These are phyloP conservation scores for Cariama cristata DNA, from an alignment of 2,113 vertebrate species.

Conservation along the genomic window DNA sequence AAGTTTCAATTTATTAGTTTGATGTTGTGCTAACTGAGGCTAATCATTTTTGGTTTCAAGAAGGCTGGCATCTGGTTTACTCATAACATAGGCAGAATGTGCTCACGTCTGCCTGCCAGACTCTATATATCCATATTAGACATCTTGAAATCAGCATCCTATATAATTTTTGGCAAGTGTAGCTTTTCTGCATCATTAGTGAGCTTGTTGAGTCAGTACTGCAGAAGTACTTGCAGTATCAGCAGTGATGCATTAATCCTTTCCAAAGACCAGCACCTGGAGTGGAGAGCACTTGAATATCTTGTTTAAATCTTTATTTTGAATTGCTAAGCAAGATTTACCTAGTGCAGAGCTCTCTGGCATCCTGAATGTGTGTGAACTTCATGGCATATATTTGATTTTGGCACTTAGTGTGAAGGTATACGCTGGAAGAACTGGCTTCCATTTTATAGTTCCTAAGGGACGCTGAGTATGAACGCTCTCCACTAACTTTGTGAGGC, in stretches of 20 bases:
- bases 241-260: neutral
- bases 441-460: neutral
- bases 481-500: neutral
- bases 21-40: fast-evolving
- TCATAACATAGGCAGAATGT: neutral
- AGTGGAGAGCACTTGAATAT: neutral
- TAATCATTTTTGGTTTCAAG: neutral
- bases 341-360: neutral
- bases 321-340: neutral
- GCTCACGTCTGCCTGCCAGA: neutral
- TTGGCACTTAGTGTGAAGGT: neutral
- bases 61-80: neutral
- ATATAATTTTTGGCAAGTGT: neutral
- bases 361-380: neutral
- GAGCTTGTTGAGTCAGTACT: neutral
- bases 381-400: neutral
- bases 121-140: neutral
- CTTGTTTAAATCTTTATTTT: neutral
- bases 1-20: neutral
- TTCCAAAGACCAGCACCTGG: neutral
- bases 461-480: neutral
- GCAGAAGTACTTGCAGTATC: neutral
- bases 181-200: neutral
- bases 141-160: neutral
- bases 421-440: neutral